Base-by-base conservation (phyloP, 2,888 invertebrate species). In the Priocnemis perturbator region DNA sequence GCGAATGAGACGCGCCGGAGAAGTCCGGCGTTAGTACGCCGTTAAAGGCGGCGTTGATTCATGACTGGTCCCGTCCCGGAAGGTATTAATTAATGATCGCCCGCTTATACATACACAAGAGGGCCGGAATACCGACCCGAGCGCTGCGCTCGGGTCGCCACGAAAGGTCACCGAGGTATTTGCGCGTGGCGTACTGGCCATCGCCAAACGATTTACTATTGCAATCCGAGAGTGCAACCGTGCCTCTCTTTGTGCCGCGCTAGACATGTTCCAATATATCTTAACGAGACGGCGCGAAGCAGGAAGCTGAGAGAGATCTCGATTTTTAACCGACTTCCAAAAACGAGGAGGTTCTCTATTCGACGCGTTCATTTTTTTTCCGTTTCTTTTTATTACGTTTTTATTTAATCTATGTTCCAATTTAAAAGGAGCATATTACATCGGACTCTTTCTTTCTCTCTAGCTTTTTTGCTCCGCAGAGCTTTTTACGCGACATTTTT, bases 21-120 rank as follows among this genome's bases (percentile, higher is more conserved):
- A 21, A 52, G 56, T 60, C 59, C 62, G 69, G 48, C 52, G 58
- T 65, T 53, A 69, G 70, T 68, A 60, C 66, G 71, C 75, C 69
- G 73, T 69, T 66, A 59, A 60, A 56, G 52, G 17, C 73, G 62
- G 53, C 77, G 71, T 76, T 79, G 79, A 79, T 79, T 79, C 79
- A 79, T 79, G 75, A 69, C 72, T 74, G 75, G 67, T 72, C 78
- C 60, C 63, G 67, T 77, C 74, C 77, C 77, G 79, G 79, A 79
- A 79, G 77, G 55, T 79, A 79, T 79, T 79, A 79, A 79, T 79
- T 79, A 79, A 79, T 79, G 78, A 78, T 79, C 71, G 65, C 60
- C 55, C 64, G 60, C 76, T 72, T 60, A 23, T 64, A 23, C 52
- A 53, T 37, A 55, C 53, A 23, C 47, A 30, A 19, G 63, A n/a